These are phyloP conservation scores for Teleogryllus occipitalis DNA, from an alignment of 1,140 invertebrate species.

Conservation along the genomic window DNA sequence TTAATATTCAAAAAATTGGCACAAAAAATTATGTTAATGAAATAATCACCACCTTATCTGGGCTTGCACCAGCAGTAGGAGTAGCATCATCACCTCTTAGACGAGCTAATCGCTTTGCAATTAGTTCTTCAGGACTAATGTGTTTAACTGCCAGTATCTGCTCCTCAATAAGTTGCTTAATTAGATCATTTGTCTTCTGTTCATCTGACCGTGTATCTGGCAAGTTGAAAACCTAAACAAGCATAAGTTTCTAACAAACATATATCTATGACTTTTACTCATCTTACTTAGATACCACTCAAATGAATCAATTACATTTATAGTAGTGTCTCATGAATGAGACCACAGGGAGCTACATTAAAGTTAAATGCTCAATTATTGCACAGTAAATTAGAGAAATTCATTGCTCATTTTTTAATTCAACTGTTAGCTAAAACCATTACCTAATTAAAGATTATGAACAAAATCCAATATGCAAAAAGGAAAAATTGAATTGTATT, in stretches of 20 bases:
- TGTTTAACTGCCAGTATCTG: conserved; percentile 39
- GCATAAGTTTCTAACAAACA: conserved; percentile 19
- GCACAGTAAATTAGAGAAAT: too few species aligned
- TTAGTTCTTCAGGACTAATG: conserved; percentile 17
- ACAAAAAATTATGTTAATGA: too few species aligned
- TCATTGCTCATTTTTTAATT: too few species aligned
- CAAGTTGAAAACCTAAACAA: conserved; percentile 3
- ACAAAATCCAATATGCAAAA: too few species aligned
- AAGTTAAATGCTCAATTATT: too few species aligned
- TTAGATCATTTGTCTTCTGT: conserved; percentile 51
- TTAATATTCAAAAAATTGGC: too few species aligned
- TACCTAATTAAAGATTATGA: too few species aligned
- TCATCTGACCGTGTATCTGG: conserved; percentile 47
- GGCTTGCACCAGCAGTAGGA: neutral
- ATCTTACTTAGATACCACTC: neutral
- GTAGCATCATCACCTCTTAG: conserved; percentile 8
- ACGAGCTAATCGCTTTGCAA: conserved; percentile 24
- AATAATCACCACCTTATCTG: too few species aligned
- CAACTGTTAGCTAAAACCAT: too few species aligned
- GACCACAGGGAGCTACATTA: too few species aligned
- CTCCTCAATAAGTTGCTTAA: conserved; percentile 50
- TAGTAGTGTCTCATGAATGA: neutral
- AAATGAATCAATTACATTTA: neutral
- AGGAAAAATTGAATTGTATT: too few species aligned
- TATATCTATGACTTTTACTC: neutral